Conservation (phyloP, 2,113 vertebrate genomes). For the Lepus timidus region DNA sequence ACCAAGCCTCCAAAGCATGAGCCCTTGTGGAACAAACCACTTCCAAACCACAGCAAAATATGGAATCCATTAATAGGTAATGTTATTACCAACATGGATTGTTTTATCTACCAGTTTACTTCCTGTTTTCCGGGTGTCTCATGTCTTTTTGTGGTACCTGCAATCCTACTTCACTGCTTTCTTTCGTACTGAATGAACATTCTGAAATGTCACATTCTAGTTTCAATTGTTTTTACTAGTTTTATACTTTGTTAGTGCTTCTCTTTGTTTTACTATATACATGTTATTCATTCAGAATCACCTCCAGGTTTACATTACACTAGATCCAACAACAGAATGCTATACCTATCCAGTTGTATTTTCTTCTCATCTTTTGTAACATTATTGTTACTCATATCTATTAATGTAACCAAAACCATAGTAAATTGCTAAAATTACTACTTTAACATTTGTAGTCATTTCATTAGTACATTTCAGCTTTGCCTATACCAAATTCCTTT, state of each 20-base stretch:
- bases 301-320: background rate
- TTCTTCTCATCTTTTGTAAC: background rate
- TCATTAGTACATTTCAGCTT: background rate
- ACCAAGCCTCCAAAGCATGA: no score
- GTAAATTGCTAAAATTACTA: background rate
- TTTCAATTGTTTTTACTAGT: background rate
- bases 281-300: background rate
- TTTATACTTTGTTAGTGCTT: background rate
- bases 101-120: background rate
- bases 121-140: background rate
- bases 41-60: no score
- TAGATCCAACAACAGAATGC: background rate
- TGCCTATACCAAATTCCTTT: background rate
- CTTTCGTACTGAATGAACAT: background rate
- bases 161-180: background rate
- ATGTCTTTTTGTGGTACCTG: background rate
- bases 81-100: background rate
- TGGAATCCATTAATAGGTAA: background rate
- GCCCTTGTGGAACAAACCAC: no score
- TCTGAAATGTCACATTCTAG: background rate
- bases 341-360: background rate
- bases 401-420: background rate
- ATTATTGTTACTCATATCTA: background rate
- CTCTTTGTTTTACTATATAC: background rate
- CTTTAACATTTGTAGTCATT: background rate